phyloP scores from a whole-genome alignment of 2,888 invertebrate species.

The Drosophila mulleri region DNA sequence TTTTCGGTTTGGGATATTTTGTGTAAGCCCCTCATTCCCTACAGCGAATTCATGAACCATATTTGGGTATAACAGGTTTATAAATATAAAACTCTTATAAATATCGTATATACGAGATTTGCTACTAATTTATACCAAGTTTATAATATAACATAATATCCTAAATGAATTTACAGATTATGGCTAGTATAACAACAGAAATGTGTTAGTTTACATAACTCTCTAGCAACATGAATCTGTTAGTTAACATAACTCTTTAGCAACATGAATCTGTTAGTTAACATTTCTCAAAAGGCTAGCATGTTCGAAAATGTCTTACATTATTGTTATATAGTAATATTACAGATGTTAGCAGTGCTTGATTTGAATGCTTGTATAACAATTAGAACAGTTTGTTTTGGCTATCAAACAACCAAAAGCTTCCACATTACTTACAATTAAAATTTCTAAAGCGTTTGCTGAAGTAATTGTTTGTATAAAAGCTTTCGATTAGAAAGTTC shows the following conservation, averaged over 20 bases:
- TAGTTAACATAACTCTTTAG: no score
- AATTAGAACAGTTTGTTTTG: neutral
- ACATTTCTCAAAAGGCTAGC: neutral
- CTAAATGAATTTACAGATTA: neutral
- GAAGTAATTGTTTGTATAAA: neutral
- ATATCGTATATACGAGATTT: neutral
- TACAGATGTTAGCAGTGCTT: neutral
- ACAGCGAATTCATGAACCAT: neutral
- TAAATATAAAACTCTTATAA: conserved; percentile 1
- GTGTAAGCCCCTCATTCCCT: conserved; percentile 5
- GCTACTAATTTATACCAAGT: neutral
- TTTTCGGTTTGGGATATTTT: neutral
- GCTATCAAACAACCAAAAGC: neutral
- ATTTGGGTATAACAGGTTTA: neutral
- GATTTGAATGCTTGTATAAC: neutral
- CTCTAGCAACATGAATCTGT: neutral
- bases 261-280: neutral
- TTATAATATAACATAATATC: neutral
- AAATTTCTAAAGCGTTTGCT: neutral
- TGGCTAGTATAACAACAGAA: neutral
- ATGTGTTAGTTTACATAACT: neutral
- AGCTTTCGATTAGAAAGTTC: no score
- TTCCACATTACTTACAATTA: neutral
- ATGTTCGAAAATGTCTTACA: neutral
- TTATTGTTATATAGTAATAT: neutral